Evolutionary conservation across 1,140 invertebrate genomes (phyloP).

Genomic region (Batillaria attramentaria): DNA sequence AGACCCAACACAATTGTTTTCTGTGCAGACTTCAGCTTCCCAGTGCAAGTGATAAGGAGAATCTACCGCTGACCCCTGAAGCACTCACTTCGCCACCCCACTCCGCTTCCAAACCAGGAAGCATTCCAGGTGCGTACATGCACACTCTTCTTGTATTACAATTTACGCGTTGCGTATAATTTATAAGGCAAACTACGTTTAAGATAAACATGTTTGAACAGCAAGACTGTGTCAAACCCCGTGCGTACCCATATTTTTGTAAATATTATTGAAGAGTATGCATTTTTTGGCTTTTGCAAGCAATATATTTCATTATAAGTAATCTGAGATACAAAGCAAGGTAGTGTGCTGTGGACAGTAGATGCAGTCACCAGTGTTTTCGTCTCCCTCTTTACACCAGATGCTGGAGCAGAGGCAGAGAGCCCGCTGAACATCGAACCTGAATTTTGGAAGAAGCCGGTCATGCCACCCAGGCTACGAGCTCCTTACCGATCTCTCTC

Average conservation of each 20-base stretch:
- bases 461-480: background rate
- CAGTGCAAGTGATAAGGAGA: constrained; percentile 21
- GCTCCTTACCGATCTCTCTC: background rate
- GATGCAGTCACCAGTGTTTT: background rate
- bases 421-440: constrained; percentile 20
- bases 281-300: background rate
- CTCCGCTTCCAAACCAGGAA: background rate
- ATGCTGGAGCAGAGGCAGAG: background rate
- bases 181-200: background rate
- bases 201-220: background rate
- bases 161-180: background rate
- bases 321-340: background rate
- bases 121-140: background rate
- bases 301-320: background rate
- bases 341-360: background rate
- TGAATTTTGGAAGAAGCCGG: constrained; percentile 22
- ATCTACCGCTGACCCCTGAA: background rate
- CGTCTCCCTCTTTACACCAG: background rate
- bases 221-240: background rate
- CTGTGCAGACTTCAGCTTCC: constrained; percentile 13
- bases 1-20: background rate
- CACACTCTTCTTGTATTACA: background rate
- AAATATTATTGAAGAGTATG: background rate
- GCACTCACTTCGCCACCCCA: background rate
- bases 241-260: background rate